Evolutionary conservation across 1,140 invertebrate species (phyloP), one percentile per base, ranked within the genome.

Genomic region (Drosophila subobscura): DNA sequence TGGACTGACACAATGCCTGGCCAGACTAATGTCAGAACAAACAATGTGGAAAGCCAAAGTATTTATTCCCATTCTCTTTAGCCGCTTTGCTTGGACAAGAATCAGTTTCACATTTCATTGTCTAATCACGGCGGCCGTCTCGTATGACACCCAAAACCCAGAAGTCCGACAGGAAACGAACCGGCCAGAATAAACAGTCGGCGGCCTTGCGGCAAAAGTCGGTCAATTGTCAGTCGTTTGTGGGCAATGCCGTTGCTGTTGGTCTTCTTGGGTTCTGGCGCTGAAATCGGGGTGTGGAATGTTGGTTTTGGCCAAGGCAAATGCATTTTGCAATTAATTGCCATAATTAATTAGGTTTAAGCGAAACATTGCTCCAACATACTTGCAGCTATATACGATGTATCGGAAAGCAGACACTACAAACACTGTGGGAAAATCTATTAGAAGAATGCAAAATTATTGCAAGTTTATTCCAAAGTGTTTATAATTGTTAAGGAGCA

Each of bases 331-430:
- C 81, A 88, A 81, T 64, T 88, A 88, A 86, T 86, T 81, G 57
- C 55, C 64, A 77, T 81, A 81, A 81, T 86, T 88, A 83, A 86
- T 86, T 88, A 72, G 49, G 78, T 72, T 88, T 81, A 81, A 68
- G 41, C 76, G 56, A 70, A 42, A 60, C 57, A 70, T 23, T 47
- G 33, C 4, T 37, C 5, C 16, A 20, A n/a, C 22, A 27, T 23
- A 7, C 10, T 29, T 7, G 33, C 33, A 37, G 33, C 10, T 12
- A 12, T 37, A 10, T 12, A 37, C 33, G 33, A 37, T 37, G 12
- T 37, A 37, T 37, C 33, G 10, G 33, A 37, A 20, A 5, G 42
- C 33, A 57, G 14, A 42, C 6, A n/a, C 12, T 29, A n/a, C 14
- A 33, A 4, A 14, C 12, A 37, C 33, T 2, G 10, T 0, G 10